These are phyloP conservation scores for Rhabdophis nuchalis DNA, from an alignment of 2,797 vertebrate genomes.

Conservation along the genomic window DNA sequence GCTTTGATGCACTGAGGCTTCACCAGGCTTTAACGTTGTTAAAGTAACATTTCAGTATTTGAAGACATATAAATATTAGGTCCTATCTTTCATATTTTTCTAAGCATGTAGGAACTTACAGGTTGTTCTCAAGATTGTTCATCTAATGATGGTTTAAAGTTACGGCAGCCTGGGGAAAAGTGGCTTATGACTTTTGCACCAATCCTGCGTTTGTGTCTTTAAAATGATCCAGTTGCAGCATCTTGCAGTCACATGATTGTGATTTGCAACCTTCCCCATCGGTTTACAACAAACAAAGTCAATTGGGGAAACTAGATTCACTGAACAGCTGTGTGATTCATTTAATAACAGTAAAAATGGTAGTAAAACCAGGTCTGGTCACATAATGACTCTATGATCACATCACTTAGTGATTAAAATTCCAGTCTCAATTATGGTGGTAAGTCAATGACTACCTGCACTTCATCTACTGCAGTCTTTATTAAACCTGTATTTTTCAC, in stretches of 20 bases:
- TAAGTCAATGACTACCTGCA: neutral
- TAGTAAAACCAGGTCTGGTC: neutral
- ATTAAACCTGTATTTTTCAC: neutral
- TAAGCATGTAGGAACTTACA: neutral
- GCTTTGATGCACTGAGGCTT: neutral
- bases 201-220: neutral
- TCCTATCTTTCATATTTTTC: neutral
- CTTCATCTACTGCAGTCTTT: neutral
- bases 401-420: neutral
- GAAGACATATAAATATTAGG: neutral
- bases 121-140: neutral
- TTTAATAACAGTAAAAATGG: neutral
- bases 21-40: neutral
- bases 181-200: neutral
- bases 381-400: neutral
- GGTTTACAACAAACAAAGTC: neutral
- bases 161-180: neutral
- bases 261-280: neutral
- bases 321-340: neutral
- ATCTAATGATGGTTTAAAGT: neutral
- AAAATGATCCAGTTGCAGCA: neutral
- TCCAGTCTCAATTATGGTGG: neutral
- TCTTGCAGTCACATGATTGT: neutral
- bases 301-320: neutral
- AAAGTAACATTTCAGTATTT: neutral